Base-by-base conservation (phyloP, 2,113 vertebrate genomes). In the Castor canadensis region DNA sequence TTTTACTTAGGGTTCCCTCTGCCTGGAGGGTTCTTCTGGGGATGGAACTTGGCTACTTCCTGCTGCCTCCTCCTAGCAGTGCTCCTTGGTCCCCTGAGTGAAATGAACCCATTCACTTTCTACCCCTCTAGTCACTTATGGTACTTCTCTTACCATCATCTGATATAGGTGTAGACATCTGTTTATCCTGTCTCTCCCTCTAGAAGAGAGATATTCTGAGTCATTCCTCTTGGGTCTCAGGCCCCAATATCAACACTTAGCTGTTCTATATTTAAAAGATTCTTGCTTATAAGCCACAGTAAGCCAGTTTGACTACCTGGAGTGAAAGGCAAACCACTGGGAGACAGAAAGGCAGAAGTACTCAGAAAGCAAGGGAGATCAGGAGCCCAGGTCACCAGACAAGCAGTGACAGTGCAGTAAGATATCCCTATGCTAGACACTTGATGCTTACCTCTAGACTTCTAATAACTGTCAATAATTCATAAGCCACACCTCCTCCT, bases 381-480 rank as follows among this genome's bases (percentile, higher is more conserved):
- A 8, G 26, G 1, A 11, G 49, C 64, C 9, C 24, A 16, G 35
- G 77, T 66, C 72, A 58, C 32, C 3, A 16, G 4, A 89, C 15
- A 82, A 43, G 54, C 84, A 12, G 58, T 11, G 62, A 94, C n/a
- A 5, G 24, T 13, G 38, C 1, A 11, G 38, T 9, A 32, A 58
- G 32, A 22, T 35, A 38, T 75, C 89, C 15, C 62, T 73, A 1
- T 6, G 1, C 40, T 11, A 20, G 87, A 92, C 45, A 82, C 62
- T 80, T 0, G 2, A 40, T 32, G 72, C 85, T 69, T 26, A 9
- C 54, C 56, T 52, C 84, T 62, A 80, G 47, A 62, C 66, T 87
- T 82, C 92, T 85, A 77, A 12, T n/a, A 56, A 64, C 73, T 62
- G 87, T 66, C 87, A 95, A 69, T 87, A 45, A 86, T 93, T 83